These are phyloP conservation scores for Oligia strigilis DNA, from an alignment of 2,888 invertebrate genomes.

Conservation along the genomic window DNA sequence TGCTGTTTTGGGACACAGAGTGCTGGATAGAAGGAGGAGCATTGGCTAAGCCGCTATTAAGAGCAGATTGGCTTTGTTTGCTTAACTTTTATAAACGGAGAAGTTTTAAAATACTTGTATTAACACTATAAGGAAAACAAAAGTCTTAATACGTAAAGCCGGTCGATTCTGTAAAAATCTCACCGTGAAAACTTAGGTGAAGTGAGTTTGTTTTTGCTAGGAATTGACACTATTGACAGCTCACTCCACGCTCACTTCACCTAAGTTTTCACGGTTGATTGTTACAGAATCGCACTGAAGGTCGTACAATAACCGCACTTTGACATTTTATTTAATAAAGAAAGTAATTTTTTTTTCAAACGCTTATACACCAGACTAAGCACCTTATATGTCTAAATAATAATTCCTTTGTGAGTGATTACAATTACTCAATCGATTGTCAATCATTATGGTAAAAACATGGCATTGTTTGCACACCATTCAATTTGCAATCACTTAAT, in stretches of 20 bases:
- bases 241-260: no score
- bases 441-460: conserved; percentile 25
- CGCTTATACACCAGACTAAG: neutral
- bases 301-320: neutral
- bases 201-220: no score
- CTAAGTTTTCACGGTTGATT: no score
- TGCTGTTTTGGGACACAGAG: neutral
- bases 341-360: neutral
- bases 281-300: no score
- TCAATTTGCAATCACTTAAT: conserved; percentile 24
- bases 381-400: neutral
- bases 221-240: no score
- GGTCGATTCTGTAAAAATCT: no score
- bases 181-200: no score
- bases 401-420: neutral
- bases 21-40: no score
- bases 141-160: neutral
- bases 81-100: neutral
- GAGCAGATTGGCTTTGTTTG: neutral
- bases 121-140: neutral
- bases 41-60: neutral
- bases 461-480: conserved; percentile 34
- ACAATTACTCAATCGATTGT: conserved; percentile 33
- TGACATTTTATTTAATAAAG: neutral
- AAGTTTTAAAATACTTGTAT: neutral